A percentile compares a stretch with the other conserved stretches of the same genome.
These are phyloP conservation scores for Lates calcarifer DNA, from an alignment of 2,113 vertebrate species.

Conservation along the genomic window DNA sequence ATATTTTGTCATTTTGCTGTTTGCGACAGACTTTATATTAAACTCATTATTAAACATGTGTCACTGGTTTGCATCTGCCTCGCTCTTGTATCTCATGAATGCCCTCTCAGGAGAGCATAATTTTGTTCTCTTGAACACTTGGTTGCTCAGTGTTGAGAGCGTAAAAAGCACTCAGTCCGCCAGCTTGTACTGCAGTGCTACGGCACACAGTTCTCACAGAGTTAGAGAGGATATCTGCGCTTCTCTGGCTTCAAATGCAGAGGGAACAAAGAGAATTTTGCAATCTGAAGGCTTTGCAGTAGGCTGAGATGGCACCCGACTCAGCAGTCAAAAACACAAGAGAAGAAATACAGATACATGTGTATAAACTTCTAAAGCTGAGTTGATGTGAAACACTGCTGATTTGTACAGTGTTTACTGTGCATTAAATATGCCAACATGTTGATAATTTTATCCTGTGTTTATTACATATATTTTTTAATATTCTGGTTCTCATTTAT, in stretches of 20 bases:
- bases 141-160: conserved; percentile 57
- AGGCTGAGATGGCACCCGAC: conserved; percentile 43
- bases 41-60: conserved; percentile 55
- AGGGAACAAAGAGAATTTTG: conserved; percentile 74
- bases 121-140: conserved; percentile 58
- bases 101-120: conserved; percentile 43
- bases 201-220: conserved; percentile 50
- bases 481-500: conserved; percentile 51
- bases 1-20: conserved; percentile 27
- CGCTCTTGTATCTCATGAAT: conserved; percentile 22
- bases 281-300: conserved; percentile 50
- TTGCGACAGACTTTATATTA: conserved; percentile 40
- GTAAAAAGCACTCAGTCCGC: conserved; percentile 52
- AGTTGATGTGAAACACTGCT: conserved; percentile 28
- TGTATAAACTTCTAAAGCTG: conserved; percentile 28
- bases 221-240: conserved; percentile 61
- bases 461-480: conserved; percentile 45
- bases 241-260: conserved; percentile 63
- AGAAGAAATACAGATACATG: conserved; percentile 30
- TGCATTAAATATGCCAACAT: conserved; percentile 48
- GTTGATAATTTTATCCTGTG: conserved; percentile 26
- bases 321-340: conserved; percentile 42
- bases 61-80: conserved; percentile 16
- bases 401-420: conserved; percentile 27
- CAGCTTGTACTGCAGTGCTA: conserved; percentile 47